Base-by-base conservation (phyloP, 1,140 invertebrate genomes). In the Panagrolaimus sp. region DNA sequence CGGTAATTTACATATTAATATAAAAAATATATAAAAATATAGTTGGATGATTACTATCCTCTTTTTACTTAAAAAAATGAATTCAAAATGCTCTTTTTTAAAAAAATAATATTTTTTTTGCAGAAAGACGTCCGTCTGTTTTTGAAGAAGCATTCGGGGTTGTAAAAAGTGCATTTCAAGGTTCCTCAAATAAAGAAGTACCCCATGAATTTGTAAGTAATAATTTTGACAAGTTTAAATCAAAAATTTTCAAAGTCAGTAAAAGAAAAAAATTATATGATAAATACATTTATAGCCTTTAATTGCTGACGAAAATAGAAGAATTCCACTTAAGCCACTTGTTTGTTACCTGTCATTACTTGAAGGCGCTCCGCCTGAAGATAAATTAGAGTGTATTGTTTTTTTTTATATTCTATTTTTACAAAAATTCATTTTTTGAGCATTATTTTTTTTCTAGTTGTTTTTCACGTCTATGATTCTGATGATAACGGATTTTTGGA, bases 381-480 rank as follows among this genome's bases (percentile, higher is more conserved):
- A 96, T 82, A 96, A 96, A 87, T 86, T 97, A 21, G 94, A 97
- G 87, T 96, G 93, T 96, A 87, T 90, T 38, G 32, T 38, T 38
- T 38, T 38, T n/a, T n/a, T 38, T 7, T 4, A 38, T 38, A 38
- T 4, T 38, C 2, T 15, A 5, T 58, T 58, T 17, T 58, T 58
- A 14, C 12, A 58, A 21, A 21, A 52, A 12, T 24, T 24, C 48
- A 52, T 52, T 21, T 52, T 21, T 28, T 17, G 14, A 58, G 7
- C 7, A 38, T 38, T 7, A 52, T 52, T 44, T 24, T 24, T 15
- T 78, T 88, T 88, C 68, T 87, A 96, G 93, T 96, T 85, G 94
- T 96, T 89, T 97, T 96, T 83, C 90, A 92, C n/a, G 86, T 96
- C 1, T 96, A 96, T 83, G 93, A 96, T 83, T 92, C 92, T 0